Evolutionary conservation across 2,797 vertebrate species (phyloP), one percentile per base, ranked within the genome.

Genomic region (Megaceryle alcyon): DNA sequence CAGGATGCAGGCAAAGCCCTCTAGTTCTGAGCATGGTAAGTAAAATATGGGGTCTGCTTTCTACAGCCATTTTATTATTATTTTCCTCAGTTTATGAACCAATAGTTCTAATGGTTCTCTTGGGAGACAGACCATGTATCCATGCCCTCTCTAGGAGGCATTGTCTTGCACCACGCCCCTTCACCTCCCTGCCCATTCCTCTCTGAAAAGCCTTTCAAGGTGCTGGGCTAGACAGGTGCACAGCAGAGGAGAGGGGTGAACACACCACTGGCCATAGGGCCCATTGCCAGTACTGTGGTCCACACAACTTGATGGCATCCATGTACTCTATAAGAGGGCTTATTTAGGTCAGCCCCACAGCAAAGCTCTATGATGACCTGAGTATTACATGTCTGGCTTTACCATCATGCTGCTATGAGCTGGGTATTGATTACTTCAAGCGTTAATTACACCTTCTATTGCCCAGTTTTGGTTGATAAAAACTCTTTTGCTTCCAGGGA

Each of bases 221-320:
- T 63, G 6, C 37, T 0, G 0, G 72, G 6, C 43, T 63, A n/a
- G 37, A 33, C 39, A 46, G 28, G 3, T 70, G 41, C 25, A 25
- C 51, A 44, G 68, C 1, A 6, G 57, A 65, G 33, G 53, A 82
- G 9, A 1, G 5, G 3, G 3, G 8, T 61, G 43, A 84, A 6
- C 16, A 63, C 14, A 53, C 37, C 28, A 12, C 19, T 1, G 1
- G 23, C 31, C 8, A 6, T 46, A 61, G 51, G 20, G 28, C 13
- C 37, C 60, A n/a, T 11, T 48, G 83, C 51, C 2, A 3, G 20
- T 7, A 33, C 14, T 29, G 2, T 3, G 10, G 53, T 41, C 35
- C 65, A 6, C n/a, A 65, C 21, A 63, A n/a, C 53, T 56, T 25
- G 10, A 29, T 59, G 41, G 29, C 26, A 89, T 61, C n/a, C 35